Base-by-base conservation (phyloP, 1,140 invertebrate species). In the Drosophila athabasca region DNA sequence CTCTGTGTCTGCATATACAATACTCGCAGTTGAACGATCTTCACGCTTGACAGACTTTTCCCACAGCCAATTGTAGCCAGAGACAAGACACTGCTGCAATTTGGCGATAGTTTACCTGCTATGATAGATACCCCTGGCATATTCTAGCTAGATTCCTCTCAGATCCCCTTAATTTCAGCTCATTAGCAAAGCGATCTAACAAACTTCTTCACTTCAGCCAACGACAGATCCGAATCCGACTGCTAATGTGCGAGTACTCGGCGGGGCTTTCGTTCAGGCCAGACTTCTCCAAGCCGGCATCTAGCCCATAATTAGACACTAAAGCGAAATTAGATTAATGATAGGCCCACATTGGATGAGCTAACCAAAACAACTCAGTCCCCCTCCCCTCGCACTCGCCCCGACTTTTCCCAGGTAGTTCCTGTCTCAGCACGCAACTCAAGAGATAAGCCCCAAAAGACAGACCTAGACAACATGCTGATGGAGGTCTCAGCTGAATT, bases 301-400 rank as follows among this genome's bases (percentile, higher is more conserved):
- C 24, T n/a, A 35, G 31, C 5, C 31, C 60, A 55, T 79, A 84
- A 85, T 80, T 76, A 85, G 31, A 49, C 72, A 64, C 73, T 85
- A 80, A 82, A 66, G 83, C 79, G 77, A 79, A 87, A 88, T 88
- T 87, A 87, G 84, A 87, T 87, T 87, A 88, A 87, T 87, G 83
- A 88, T 87, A 82, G 83, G 52, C 69, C 59, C 81, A 68, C 80
- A 83, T 80, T 83, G 68, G 62, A 46, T 55, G 31, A 68, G 53
- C 53, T 44, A 60, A 73, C 58, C 65, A 26, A 61, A 57, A 78
- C 55, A 72, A 45, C 11, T 6, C 15, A 19, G 6, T n/a, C 31
- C 50, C 35, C 13, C 11, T 39, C 62, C 49, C 5, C 13, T 3
- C 19, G 1, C 49, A 5, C 13, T 3, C 19, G 1, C 26, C 43